phyloP scores from a whole-genome alignment of 2,113 vertebrate genomes.

The Limnothrissa miodon region DNA sequence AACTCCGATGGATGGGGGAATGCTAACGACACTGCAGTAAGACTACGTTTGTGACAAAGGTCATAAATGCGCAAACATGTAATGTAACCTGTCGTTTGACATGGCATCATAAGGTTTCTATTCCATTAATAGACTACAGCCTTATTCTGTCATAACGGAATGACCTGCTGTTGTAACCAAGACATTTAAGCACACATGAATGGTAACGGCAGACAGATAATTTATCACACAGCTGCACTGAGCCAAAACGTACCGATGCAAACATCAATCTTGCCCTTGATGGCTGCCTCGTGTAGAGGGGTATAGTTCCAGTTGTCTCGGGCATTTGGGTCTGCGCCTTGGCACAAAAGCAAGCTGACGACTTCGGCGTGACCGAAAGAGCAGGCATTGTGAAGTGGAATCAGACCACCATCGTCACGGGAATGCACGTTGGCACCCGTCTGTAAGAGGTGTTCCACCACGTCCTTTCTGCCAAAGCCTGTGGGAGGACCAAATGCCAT shows the following conservation, averaged over 20 bases:
- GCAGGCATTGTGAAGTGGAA: conserved; percentile 95
- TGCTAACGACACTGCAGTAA: not conserved
- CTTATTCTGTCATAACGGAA: not conserved
- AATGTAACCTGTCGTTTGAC: not conserved
- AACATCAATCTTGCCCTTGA: conserved; percentile 98
- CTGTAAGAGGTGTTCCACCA: conserved; percentile 94
- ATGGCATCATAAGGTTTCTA: not conserved
- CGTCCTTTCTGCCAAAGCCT: conserved; percentile 98
- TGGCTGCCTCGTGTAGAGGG: conserved; percentile 94
- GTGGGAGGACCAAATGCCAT: conserved; percentile 20
- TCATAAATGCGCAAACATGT: not conserved
- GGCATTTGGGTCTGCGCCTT: conserved; percentile 95
- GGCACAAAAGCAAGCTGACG: conserved; percentile 91
- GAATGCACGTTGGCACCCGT: conserved; percentile 97
- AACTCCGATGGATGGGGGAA: not conserved
- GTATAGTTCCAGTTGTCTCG: conserved; percentile 99
- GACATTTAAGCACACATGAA: not conserved
- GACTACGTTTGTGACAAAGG: not conserved
- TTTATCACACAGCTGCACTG: not conserved
- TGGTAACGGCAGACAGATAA: not conserved
- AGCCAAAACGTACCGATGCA: conserved; percentile 85
- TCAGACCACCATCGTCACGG: conserved; percentile 92
- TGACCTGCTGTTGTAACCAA: not conserved
- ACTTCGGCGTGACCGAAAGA: conserved; percentile 98
- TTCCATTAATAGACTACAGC: not conserved